Percentiles rank a stretch among this genome's conserved stretches.
Conservation (phyloP, 2,888 invertebrate species). For the Torymus auratus region DNA sequence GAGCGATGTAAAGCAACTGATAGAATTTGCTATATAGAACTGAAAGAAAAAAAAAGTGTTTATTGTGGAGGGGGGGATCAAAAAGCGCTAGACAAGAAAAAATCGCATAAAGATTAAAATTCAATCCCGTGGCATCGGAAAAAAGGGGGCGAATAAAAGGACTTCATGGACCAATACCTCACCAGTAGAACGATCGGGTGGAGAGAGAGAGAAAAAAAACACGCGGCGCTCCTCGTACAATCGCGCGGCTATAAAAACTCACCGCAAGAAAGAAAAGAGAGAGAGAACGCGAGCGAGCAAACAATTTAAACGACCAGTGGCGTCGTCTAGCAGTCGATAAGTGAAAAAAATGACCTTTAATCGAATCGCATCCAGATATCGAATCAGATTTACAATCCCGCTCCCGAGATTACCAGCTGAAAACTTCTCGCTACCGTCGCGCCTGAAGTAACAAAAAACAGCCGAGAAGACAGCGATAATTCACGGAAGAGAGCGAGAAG, state of each 20-base stretch:
- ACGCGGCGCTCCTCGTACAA: background rate
- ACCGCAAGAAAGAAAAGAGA: too few species aligned
- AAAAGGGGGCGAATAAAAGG: background rate
- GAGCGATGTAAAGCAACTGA: too few species aligned
- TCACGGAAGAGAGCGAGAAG: too few species aligned
- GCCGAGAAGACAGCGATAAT: too few species aligned
- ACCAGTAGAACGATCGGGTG: background rate
- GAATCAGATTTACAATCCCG: slow-evolving; percentile 43
- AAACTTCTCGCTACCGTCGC: background rate
- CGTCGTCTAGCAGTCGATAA: background rate
- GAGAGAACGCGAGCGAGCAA: too few species aligned
- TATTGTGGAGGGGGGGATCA: too few species aligned
- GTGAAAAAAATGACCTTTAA: slow-evolving; percentile 37
- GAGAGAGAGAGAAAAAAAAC: too few species aligned
- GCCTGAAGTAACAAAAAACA: too few species aligned
- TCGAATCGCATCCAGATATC: slow-evolving; percentile 36
- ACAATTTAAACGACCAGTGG: background rate
- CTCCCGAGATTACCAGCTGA: slow-evolving; percentile 20
- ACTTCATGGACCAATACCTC: background rate
- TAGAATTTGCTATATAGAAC: too few species aligned
- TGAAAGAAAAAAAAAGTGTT: too few species aligned
- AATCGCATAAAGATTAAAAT: background rate
- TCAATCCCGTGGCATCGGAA: background rate
- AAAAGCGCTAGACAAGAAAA: background rate
- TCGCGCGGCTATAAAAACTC: too few species aligned